Percentiles rank a stretch among this genome's conserved stretches.
phyloP scores from a whole-genome alignment of 2,113 vertebrate species.

The Anoplopoma fimbria region DNA sequence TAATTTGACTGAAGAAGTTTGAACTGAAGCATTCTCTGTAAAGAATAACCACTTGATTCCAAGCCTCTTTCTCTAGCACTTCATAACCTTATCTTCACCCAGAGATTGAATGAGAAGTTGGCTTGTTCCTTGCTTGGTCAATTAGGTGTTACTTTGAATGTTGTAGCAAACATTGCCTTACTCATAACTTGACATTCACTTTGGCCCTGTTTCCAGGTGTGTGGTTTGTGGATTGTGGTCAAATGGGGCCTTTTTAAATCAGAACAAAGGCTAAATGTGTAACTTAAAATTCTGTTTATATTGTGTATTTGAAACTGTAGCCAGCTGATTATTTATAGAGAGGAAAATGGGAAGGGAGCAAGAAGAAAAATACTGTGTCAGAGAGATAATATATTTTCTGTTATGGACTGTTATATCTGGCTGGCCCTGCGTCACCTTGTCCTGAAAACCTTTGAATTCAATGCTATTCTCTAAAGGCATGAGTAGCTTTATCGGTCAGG shows the following conservation, averaged over 20 bases:
- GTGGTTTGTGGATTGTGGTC: neutral
- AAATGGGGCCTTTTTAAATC: neutral
- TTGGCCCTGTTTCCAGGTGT: conserved; percentile 1
- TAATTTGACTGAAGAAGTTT: neutral
- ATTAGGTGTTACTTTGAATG: conserved; percentile 38
- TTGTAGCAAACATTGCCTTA: neutral
- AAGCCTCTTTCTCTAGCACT: neutral
- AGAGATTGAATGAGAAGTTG: conserved; percentile 13
- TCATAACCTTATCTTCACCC: neutral
- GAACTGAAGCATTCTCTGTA: neutral
- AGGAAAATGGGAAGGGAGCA: neutral
- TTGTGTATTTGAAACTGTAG: neutral
- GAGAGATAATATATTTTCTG: neutral
- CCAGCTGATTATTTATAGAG: neutral
- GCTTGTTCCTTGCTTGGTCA: conserved; percentile 9
- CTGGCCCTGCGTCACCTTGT: neutral
- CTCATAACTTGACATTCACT: neutral
- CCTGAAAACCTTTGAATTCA: neutral
- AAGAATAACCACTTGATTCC: neutral
- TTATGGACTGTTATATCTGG: neutral
- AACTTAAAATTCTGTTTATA: neutral
- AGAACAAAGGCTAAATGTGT: neutral
- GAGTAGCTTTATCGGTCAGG: neutral
- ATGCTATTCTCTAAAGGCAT: neutral
- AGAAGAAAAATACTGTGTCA: neutral